These are phyloP conservation scores for Prunella strophiata DNA, from an alignment of 2,797 vertebrate genomes.

Conservation along the genomic window DNA sequence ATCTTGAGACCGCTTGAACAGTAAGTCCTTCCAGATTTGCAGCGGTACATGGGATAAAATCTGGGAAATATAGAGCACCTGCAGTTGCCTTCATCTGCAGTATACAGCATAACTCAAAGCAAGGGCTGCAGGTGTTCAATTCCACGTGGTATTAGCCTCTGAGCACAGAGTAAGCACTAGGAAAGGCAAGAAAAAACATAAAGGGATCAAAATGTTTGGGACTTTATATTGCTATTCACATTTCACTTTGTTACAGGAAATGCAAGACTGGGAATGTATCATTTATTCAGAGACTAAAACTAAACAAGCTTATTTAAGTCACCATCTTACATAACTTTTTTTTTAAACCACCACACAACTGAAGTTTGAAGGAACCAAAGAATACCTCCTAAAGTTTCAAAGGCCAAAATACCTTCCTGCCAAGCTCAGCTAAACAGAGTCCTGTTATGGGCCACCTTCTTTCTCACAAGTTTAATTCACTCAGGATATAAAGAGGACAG, in stretches of 20 bases:
- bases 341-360: background rate
- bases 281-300: conserved; percentile 20
- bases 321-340: background rate
- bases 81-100: conserved; percentile 35
- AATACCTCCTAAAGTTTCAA: conserved; percentile 13
- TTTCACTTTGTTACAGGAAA: conserved; percentile 27
- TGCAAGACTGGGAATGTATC: background rate
- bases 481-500: background rate
- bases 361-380: background rate
- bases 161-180: background rate
- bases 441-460: background rate
- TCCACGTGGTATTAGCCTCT: background rate
- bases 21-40: background rate
- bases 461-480: background rate
- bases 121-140: conserved; percentile 45
- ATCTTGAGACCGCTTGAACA: conserved; percentile 1
- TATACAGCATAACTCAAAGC: background rate
- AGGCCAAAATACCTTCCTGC: background rate
- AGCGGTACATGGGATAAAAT: background rate
- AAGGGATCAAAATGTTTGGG: conserved; percentile 5
- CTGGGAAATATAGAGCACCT: background rate
- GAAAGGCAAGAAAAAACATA: conserved; percentile 6
- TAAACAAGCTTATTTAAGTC: conserved; percentile 18
- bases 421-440: background rate
- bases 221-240: background rate